These are phyloP conservation scores for Oscarella lobularis DNA, from an alignment of 37 sponge, comb jelly and placozoan species.

Conservation along the genomic window DNA sequence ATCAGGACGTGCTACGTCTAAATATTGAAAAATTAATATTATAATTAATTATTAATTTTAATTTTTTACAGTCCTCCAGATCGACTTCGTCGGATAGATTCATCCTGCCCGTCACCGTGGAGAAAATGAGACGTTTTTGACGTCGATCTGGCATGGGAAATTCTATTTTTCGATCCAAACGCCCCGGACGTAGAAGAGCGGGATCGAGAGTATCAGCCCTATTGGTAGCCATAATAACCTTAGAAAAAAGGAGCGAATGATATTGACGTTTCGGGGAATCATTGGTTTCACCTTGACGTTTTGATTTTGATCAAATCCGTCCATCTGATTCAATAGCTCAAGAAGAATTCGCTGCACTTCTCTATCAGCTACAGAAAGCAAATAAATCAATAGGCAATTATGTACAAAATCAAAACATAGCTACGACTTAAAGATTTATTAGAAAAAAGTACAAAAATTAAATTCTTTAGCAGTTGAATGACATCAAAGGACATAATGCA, in stretches of 20 bases:
- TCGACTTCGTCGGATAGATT: conserved; percentile 97
- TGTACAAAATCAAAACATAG: too few relatives aligned
- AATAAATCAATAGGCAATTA: too few relatives aligned
- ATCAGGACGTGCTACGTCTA: conserved; percentile 91
- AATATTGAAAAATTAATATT: conserved; percentile 2
- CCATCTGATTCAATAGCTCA: conserved; percentile 96
- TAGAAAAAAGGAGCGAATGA: not conserved
- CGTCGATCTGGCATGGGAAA: conserved; percentile 93
- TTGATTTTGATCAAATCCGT: conserved; percentile 89
- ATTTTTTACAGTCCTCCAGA: conserved; percentile 91
- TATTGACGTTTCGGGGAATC: not conserved
- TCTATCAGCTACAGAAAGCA: too few relatives aligned
- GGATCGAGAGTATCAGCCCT: conserved; percentile 96
- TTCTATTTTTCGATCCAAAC: conserved; percentile 93
- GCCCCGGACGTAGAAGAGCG: conserved; percentile 83
- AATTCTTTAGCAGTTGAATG: too few relatives aligned
- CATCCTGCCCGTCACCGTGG: conserved; percentile 91
- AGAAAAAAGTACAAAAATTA: too few relatives aligned
- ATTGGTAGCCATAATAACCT: conserved; percentile 99
- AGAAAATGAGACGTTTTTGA: conserved; percentile 87
- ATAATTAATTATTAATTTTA: too few relatives aligned
- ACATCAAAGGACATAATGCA: too few relatives aligned
- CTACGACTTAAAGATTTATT: too few relatives aligned
- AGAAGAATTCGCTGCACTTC: conserved; percentile 93
- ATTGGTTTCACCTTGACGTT: conserved; percentile 67